phyloP scores from a whole-genome alignment of 2,888 invertebrate genomes.

The Netelia fuscicornis region DNA sequence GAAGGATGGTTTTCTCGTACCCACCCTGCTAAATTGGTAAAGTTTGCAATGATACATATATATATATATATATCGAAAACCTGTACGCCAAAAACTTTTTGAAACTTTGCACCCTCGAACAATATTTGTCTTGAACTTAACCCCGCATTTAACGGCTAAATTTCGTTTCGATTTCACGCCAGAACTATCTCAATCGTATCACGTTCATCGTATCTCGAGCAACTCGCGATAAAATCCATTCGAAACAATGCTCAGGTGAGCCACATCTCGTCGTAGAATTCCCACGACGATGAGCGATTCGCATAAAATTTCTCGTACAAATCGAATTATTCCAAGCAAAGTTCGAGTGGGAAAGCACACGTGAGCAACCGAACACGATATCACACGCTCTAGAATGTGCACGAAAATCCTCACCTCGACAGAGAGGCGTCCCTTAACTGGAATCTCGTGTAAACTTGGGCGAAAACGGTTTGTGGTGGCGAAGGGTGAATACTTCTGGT shows the following conservation, averaged over 20 bases:
- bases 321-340: conserved; percentile 28
- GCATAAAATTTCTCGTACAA: conserved; percentile 6
- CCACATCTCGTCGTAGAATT: conserved; percentile 17
- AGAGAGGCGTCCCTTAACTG: conserved; percentile 23
- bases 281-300: conserved; percentile 16
- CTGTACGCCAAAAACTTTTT: too few species aligned
- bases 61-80: too few species aligned
- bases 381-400: conserved; percentile 15
- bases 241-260: not conserved
- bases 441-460: conserved; percentile 41
- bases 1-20: too few species aligned
- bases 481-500: conserved; percentile 33
- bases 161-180: too few species aligned
- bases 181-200: not conserved
- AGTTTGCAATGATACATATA: too few species aligned
- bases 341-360: conserved; percentile 11
- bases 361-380: conserved; percentile 23
- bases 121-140: too few species aligned
- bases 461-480: conserved; percentile 15
- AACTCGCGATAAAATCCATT: conserved; percentile 7
- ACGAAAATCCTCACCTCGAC: conserved; percentile 45
- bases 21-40: too few species aligned
- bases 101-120: too few species aligned
- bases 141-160: too few species aligned
- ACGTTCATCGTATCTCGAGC: not conserved